phyloP scores from a whole-genome alignment of 2,113 vertebrate genomes.

The Ageneiosus marmoratus region DNA sequence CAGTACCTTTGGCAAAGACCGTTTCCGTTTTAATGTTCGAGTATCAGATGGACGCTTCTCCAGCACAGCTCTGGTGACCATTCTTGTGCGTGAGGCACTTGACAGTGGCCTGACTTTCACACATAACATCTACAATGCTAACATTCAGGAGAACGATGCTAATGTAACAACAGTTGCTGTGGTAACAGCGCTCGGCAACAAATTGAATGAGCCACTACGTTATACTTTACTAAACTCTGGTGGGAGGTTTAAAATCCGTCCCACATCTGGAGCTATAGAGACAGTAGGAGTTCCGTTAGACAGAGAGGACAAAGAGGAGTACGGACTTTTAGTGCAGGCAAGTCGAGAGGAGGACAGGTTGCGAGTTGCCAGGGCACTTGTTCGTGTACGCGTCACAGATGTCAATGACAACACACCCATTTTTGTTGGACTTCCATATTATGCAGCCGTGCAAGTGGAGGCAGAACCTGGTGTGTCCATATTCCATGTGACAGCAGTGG shows the following conservation, averaged over 20 bases:
- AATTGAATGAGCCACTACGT: conserved; percentile 90
- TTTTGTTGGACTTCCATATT: conserved; percentile 94
- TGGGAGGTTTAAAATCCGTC: conserved; percentile 87
- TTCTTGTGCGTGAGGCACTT: conserved; percentile 87
- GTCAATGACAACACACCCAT: conserved; percentile 91
- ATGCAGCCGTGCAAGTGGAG: conserved; percentile 93
- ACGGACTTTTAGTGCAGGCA: conserved; percentile 93
- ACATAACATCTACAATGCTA: conserved; percentile 84
- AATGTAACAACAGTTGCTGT: conserved; percentile 90
- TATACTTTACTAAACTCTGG: conserved; percentile 91
- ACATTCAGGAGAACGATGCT: conserved; percentile 86
- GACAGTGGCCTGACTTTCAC: conserved; percentile 92
- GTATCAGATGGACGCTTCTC: conserved; percentile 96
- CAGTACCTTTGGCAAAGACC: conserved; percentile 87
- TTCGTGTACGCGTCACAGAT: conserved; percentile 88
- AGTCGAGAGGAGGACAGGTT: conserved; percentile 86
- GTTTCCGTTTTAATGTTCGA: conserved; percentile 83
- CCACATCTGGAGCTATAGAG: conserved; percentile 92
- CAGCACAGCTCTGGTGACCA: conserved; percentile 82
- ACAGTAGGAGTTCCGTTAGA: conserved; percentile 91
- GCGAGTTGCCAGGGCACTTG: conserved; percentile 87
- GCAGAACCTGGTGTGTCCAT: conserved; percentile 87
- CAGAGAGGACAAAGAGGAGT: conserved; percentile 88
- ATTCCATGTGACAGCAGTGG: conserved; percentile 86
- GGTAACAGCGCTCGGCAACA: conserved; percentile 90